These are phyloP conservation scores for Pardalotus punctatus DNA, from an alignment of 2,113 vertebrate genomes.

Conservation along the genomic window DNA sequence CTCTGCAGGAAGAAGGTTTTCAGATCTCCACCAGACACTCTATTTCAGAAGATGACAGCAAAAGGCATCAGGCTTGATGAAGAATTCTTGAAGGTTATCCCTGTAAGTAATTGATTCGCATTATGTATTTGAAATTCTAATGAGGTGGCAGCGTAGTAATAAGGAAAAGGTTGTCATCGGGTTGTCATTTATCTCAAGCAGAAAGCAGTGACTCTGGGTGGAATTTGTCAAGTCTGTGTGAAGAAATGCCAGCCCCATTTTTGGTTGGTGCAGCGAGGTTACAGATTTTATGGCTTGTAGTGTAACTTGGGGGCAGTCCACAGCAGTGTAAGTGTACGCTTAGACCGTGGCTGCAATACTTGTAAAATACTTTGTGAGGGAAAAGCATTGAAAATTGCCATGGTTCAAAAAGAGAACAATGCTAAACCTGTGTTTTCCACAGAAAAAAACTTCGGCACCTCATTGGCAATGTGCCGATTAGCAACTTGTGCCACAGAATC, in stretches of 20 bases:
- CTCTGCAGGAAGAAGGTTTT: slow-evolving; percentile 50
- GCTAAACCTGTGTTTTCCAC: background rate
- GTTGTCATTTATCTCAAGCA: background rate
- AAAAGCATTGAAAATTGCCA: background rate
- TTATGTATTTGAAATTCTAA: background rate
- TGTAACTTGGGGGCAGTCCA: background rate
- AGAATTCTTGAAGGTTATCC: slow-evolving; percentile 40
- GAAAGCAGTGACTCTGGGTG: background rate
- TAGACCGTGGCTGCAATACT: background rate
- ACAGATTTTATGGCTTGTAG: background rate
- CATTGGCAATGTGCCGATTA: background rate
- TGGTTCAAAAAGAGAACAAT: background rate
- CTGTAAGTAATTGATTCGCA: slow-evolving; percentile 50
- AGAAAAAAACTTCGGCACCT: background rate
- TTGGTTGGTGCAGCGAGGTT: background rate
- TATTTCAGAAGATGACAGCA: slow-evolving; percentile 10
- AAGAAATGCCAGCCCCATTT: background rate
- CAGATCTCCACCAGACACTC: background rate
- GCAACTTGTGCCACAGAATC: background rate
- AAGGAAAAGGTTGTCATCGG: background rate
- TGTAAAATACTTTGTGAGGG: background rate
- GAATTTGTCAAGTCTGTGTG: background rate
- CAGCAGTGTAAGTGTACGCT: background rate
- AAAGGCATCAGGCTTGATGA: slow-evolving; percentile 5
- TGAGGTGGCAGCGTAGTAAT: background rate